Evolutionary conservation across 2,113 vertebrate species (phyloP), one percentile per base, ranked within the genome.

Genomic region (Rhinogobius similis): DNA sequence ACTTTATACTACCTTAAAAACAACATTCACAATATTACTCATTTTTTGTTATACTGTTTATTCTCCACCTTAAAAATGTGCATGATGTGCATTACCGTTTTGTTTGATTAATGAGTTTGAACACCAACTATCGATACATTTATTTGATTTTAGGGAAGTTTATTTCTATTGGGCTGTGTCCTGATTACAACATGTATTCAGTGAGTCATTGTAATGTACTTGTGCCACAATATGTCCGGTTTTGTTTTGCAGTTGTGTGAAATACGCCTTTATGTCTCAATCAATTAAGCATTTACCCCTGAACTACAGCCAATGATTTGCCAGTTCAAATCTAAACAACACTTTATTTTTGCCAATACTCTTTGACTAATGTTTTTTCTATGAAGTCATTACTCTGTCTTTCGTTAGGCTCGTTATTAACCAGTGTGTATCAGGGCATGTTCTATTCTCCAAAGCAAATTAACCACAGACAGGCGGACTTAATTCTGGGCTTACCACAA

Each of bases 401-500:
- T 77, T 70, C 69, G 61, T 75, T 74, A 80, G 24, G 24, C n/a
- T 64, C 53, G 6, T 78, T 59, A 70, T 72, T 71, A 73, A 59
- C 13, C 68, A 68, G 73, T 59, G 50, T 59, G 27, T 46, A 64
- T 68, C 69, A 65, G 76, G 39, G 61, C 36, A 52, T 77, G 61
- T 81, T 76, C 56, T 43, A 64, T 58, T 71, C 67, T 70, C 52
- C 48, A 43, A 14, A 76, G 43, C 39, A 72, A 76, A 79, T 83
- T 79, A 76, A 78, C 83, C 73, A 76, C 83, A 83, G 80, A 68
- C 81, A 78, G 85, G 65, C 76, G 62, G 62, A 70, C 67, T 75
- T 87, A 79, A 86, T 82, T 82, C 84, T 71, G 70, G 83, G 75
- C 78, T 89, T 81, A 85, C 82, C 78, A 77, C 85, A 77, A 81